phyloP scores from a whole-genome alignment of 2,888 invertebrate genomes.

The Phania funesta region DNA sequence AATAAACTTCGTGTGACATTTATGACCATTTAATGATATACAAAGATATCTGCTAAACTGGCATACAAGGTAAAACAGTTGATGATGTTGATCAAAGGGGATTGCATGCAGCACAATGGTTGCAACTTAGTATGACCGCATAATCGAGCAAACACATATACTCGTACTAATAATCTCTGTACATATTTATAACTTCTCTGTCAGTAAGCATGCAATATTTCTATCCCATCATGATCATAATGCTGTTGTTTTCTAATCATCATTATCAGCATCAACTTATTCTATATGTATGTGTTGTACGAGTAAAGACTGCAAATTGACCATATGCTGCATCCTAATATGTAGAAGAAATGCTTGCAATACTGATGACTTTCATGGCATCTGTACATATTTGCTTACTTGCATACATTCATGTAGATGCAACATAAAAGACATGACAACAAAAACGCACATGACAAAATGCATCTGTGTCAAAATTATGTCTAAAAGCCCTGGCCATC shows the following conservation, averaged over 20 bases:
- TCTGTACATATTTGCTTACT: slow-evolving; percentile 3
- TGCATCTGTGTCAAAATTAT: slow-evolving; percentile 56
- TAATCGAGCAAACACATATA: neutral
- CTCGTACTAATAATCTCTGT: no score
- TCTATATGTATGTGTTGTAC: neutral
- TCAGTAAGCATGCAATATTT: slow-evolving; percentile 52
- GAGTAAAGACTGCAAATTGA: slow-evolving; percentile 27
- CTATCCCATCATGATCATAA: slow-evolving; percentile 27
- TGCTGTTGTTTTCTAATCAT: slow-evolving; percentile 37
- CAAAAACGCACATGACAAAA: slow-evolving; percentile 63
- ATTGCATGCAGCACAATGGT: slow-evolving; percentile 21
- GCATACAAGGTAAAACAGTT: slow-evolving; percentile 47
- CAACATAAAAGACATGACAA: slow-evolving; percentile 43
- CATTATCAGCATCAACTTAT: slow-evolving; percentile 6
- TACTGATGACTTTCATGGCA: no score
- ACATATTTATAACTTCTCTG: slow-evolving; percentile 6
- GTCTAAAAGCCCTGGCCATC: slow-evolving; percentile 51
- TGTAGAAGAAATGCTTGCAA: slow-evolving; percentile 5
- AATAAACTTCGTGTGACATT: slow-evolving; percentile 59
- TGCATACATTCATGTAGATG: slow-evolving; percentile 22
- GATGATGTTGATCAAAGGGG: slow-evolving; percentile 45
- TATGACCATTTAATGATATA: slow-evolving; percentile 66
- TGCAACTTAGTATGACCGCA: slow-evolving; percentile 40
- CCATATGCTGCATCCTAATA: slow-evolving; percentile 52
- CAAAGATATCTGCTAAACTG: slow-evolving; percentile 56